Conservation (phyloP, 2,888 invertebrate species). For the Philopedon plagiatum region DNA sequence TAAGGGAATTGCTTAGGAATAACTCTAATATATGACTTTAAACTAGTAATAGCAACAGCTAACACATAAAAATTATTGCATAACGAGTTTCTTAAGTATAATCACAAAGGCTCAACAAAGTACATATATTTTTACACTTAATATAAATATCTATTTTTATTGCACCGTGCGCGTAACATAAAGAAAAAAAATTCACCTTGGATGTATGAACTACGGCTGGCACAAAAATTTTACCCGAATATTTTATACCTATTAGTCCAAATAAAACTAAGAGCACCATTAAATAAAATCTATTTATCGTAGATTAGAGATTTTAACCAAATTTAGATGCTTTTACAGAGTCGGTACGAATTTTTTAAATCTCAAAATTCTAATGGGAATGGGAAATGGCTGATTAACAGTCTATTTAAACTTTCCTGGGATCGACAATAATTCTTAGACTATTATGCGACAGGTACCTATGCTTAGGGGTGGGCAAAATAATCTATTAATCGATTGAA, state of each 20-base stretch:
- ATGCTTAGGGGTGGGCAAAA: too few relatives aligned
- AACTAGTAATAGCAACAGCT: constrained; percentile 33
- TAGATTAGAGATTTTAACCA: neutral
- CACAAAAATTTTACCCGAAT: constrained; percentile 33
- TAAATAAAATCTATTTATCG: constrained; percentile 39
- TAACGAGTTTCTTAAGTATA: constrained; percentile 36
- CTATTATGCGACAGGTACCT: constrained; percentile 3
- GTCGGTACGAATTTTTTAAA: neutral
- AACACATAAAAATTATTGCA: constrained; percentile 44
- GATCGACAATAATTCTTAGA: too few relatives aligned
- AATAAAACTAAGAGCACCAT: constrained; percentile 43
- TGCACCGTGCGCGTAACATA: constrained; percentile 37
- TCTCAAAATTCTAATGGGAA: neutral
- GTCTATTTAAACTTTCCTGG: neutral
- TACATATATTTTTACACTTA: constrained; percentile 35
- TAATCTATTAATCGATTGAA: too few relatives aligned
- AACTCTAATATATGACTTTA: constrained; percentile 22
- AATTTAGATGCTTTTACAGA: neutral
- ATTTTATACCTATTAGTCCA: constrained; percentile 21
- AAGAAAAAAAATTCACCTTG: neutral
- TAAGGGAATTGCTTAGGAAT: constrained; percentile 18
- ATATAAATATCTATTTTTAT: constrained; percentile 43
- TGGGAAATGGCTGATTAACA: neutral
- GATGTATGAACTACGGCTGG: constrained; percentile 32
- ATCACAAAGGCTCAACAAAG: constrained; percentile 44